Percentiles rank a stretch among this genome's conserved stretches.
phyloP scores from a whole-genome alignment of 2,797 vertebrate genomes.

The Sparus aurata region DNA sequence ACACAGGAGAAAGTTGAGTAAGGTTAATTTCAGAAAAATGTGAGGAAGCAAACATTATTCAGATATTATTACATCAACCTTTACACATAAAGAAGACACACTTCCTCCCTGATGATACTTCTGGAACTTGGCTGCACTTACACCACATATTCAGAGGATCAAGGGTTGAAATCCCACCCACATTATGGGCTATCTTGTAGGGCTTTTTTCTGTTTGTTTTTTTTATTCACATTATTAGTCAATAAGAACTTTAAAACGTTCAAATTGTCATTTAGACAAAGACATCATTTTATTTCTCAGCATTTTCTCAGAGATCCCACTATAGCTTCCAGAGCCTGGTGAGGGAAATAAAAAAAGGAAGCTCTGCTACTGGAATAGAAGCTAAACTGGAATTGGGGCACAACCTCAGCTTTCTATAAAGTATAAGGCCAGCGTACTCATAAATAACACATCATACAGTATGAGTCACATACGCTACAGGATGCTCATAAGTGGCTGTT shows the following conservation, averaged over 20 bases:
- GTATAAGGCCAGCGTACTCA: slow-evolving; percentile 3
- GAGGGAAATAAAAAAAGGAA: background rate
- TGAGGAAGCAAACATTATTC: background rate
- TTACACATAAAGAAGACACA: background rate
- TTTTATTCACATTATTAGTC: background rate
- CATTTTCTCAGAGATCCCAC: background rate
- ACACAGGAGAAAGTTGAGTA: slow-evolving; percentile 12
- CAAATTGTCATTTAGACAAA: background rate
- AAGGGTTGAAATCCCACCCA: background rate
- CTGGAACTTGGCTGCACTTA: background rate
- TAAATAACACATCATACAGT: slow-evolving; percentile 33
- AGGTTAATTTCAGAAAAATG: background rate
- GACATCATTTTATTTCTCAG: background rate
- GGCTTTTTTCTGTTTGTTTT: background rate
- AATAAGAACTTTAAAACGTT: background rate
- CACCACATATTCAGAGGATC: rapidly evolving
- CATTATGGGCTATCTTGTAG: background rate
- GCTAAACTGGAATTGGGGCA: slow-evolving; percentile 6
- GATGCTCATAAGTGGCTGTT: slow-evolving; percentile 4
- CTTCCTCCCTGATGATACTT: background rate
- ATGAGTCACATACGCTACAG: slow-evolving; percentile 12
- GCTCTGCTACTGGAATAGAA: slow-evolving; percentile 27
- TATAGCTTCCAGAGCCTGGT: background rate
- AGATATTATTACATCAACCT: background rate
- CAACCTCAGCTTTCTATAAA: slow-evolving; percentile 18